Evolutionary conservation across 2,888 invertebrate genomes (phyloP).

Genomic region (Eumacrocentrus americanus): DNA sequence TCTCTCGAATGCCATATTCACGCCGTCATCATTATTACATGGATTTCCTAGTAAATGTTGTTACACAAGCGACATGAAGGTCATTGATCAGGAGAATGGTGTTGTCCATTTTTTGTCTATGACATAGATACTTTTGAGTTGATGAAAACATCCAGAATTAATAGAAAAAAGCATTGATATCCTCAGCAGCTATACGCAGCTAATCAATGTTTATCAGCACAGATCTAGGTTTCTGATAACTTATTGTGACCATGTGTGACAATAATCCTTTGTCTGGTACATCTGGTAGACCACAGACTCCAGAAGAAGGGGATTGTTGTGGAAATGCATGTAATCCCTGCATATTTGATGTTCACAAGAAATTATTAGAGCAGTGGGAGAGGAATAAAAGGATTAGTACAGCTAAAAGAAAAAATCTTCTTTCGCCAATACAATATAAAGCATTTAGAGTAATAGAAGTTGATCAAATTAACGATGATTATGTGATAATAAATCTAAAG

Average conservation of each 20-base stretch:
- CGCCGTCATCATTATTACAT: no score
- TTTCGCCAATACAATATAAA: slow-evolving; percentile 40
- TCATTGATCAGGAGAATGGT: no score
- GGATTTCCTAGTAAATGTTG: no score
- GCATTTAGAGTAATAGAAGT: slow-evolving; percentile 38
- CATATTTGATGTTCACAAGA: slow-evolving; percentile 53
- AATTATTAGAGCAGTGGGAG: slow-evolving; percentile 47
- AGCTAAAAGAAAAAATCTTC: slow-evolving; percentile 28
- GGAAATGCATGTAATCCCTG: slow-evolving; percentile 55
- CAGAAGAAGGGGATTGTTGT: slow-evolving; percentile 52
- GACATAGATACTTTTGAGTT: no score
- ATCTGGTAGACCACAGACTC: slow-evolving; percentile 47
- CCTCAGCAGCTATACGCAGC: no score
- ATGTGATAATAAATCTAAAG: slow-evolving; percentile 39
- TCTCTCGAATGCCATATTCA: no score
- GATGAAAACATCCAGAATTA: no score
- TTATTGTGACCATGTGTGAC: slow-evolving; percentile 13
- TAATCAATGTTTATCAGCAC: slow-evolving; percentile 14
- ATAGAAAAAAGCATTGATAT: no score
- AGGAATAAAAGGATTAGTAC: slow-evolving; percentile 33
- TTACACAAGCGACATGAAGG: no score
- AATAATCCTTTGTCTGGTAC: not conserved
- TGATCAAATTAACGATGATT: slow-evolving; percentile 35
- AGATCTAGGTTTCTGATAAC: no score
- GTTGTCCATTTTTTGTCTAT: no score